phyloP scores from a whole-genome alignment of 2,888 invertebrate genomes.

The Exocentrus adspersus region DNA sequence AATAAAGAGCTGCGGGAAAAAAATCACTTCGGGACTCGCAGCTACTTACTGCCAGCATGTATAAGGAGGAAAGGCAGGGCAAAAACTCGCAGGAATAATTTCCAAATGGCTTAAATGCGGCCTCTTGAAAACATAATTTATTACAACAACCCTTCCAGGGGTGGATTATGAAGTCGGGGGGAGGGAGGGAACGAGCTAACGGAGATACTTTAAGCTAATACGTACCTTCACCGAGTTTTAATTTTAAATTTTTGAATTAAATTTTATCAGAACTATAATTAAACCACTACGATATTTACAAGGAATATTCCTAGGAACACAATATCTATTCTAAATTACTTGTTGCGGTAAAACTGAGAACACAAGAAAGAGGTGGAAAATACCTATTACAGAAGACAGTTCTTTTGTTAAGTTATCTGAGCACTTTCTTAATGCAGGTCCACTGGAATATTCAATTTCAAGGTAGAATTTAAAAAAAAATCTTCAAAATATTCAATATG shows the following conservation, averaged over 20 bases:
- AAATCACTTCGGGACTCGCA: background rate
- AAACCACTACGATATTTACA: no score
- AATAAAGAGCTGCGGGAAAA: background rate
- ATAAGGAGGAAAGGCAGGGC: background rate
- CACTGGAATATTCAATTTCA: no score
- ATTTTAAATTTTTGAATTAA: slow-evolving; percentile 8
- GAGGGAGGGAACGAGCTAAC: background rate
- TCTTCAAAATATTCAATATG: no score
- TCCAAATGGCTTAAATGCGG: background rate
- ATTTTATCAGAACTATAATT: no score
- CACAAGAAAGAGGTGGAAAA: no score
- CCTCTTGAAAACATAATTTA: slow-evolving; percentile 13
- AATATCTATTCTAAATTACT: no score
- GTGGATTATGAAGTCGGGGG: background rate
- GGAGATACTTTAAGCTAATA: slow-evolving; percentile 9
- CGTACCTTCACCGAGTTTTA: slow-evolving; percentile 8
- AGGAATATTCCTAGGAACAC: no score
- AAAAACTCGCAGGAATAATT: slow-evolving; percentile 1
- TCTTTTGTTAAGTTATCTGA: no score
- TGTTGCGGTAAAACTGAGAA: no score
- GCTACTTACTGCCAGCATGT: background rate
- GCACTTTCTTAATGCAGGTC: no score
- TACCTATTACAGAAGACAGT: no score
- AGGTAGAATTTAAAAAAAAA: no score
- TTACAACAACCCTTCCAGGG: slow-evolving; percentile 11